Evolutionary conservation across 2,888 invertebrate genomes (phyloP).

Genomic region (Subacronicta megacephala): DNA sequence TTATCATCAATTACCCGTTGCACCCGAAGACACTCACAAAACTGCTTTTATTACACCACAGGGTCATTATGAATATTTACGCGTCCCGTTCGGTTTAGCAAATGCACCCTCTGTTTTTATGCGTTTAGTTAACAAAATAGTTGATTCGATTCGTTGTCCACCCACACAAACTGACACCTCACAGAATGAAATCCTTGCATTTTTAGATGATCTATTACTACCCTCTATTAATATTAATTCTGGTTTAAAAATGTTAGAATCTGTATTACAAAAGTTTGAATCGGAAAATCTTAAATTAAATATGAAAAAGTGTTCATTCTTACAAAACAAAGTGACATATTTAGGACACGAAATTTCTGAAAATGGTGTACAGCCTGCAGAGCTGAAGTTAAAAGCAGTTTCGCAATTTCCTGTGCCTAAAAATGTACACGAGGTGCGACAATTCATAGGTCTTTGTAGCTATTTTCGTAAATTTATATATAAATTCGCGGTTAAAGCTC

Average conservation of each 20-base stretch:
- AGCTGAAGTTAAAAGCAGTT: slow-evolving; percentile 36
- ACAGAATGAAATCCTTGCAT: neutral
- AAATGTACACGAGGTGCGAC: slow-evolving; percentile 54
- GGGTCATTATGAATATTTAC: no score
- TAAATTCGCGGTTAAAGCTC: no score
- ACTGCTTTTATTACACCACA: no score
- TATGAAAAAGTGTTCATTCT: slow-evolving; percentile 38
- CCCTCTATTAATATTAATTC: neutral
- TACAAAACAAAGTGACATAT: slow-evolving; percentile 45
- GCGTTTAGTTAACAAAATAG: neutral
- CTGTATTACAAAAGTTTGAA: neutral
- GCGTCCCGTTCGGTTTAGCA: neutral
- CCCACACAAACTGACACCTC: neutral
- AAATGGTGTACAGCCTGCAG: slow-evolving; percentile 44
- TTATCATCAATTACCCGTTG: no score
- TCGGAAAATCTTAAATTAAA: slow-evolving; percentile 6
- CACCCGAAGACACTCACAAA: no score
- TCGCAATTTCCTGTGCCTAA: slow-evolving; percentile 45
- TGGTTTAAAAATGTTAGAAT: neutral
- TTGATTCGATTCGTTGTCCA: neutral
- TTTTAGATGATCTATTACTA: neutral
- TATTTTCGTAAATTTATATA: slow-evolving; percentile 25
- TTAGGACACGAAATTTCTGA: slow-evolving; percentile 53
- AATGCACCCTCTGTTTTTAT: neutral
- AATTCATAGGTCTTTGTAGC: slow-evolving; percentile 56